A percentile compares a stretch with the other conserved stretches of the same genome.
Conservation (phyloP, 2,113 vertebrate genomes). For the Rattus norvegicus region DNA sequence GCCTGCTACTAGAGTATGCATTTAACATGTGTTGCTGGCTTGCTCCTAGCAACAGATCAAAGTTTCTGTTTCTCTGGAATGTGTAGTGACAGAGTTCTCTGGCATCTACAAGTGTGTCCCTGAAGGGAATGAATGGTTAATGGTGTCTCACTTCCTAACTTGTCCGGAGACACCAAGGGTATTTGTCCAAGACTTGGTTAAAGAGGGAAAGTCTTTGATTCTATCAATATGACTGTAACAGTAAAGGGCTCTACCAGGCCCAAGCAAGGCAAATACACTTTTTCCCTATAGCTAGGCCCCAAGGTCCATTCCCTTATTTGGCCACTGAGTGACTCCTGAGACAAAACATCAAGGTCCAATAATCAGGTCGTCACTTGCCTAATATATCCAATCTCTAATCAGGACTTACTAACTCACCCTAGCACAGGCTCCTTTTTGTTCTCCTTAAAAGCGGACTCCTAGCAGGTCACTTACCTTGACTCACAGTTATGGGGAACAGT, state of each 20-base stretch:
- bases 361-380: not conserved
- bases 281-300: not conserved
- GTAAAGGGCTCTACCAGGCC: not conserved
- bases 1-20: not conserved
- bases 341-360: not conserved
- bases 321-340: not conserved
- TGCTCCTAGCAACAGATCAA: not conserved
- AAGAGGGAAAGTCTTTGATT: not conserved
- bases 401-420: too few relatives aligned
- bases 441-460: not conserved
- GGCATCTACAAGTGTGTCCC: not conserved
- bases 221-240: too few relatives aligned
- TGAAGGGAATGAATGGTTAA: not conserved
- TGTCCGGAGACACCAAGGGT: not conserved
- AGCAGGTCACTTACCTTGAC: too few relatives aligned
- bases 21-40: not conserved
- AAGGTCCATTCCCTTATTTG: not conserved
- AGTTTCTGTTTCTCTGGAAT: not conserved
- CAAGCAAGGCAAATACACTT: not conserved
- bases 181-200: not conserved
- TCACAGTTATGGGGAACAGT: too few relatives aligned
- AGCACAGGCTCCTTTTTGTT: not conserved
- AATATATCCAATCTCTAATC: not conserved
- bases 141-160: not conserved
- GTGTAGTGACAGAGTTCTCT: not conserved